phyloP scores from a whole-genome alignment of 2,797 vertebrate species.

The Odontamblyopus lacepedii region DNA sequence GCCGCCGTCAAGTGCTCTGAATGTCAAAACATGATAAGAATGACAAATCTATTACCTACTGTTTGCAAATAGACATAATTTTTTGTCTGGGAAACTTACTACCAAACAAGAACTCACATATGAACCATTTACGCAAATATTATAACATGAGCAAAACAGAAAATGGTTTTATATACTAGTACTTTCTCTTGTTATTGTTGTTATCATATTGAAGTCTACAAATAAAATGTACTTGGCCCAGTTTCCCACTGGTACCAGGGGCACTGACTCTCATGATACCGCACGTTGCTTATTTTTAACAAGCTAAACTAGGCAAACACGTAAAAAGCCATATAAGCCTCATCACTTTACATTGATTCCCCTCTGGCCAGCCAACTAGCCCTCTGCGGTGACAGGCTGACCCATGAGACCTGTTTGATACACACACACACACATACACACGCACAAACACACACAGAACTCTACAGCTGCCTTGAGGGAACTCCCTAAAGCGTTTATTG shows the following conservation, averaged over 20 bases:
- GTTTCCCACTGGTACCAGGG: background rate
- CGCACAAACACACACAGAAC: background rate
- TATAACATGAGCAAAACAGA: background rate
- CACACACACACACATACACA: constrained; percentile 19
- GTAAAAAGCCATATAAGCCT: constrained; percentile 28
- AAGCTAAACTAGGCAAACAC: background rate
- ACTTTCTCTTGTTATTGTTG: background rate
- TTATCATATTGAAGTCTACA: background rate
- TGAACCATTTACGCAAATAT: no score
- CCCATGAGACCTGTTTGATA: constrained; percentile 69
- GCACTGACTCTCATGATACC: background rate
- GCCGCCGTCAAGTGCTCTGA: no score
- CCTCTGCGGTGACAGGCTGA: constrained; percentile 69
- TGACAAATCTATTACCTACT: no score
- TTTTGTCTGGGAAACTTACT: no score
- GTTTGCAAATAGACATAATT: no score
- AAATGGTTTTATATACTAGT: background rate
- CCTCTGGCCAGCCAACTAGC: constrained; percentile 64
- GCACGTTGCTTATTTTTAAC: background rate
- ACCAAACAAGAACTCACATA: no score
- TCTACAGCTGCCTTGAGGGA: constrained; percentile 61
- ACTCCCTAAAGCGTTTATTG: constrained; percentile 74
- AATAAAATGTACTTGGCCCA: background rate
- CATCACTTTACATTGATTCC: constrained; percentile 70
- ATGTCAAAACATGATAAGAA: no score